Percentiles rank a stretch among this genome's conserved stretches.
These are phyloP conservation scores for Xerus rutilus DNA, from an alignment of 2,797 vertebrate genomes.

Conservation along the genomic window DNA sequence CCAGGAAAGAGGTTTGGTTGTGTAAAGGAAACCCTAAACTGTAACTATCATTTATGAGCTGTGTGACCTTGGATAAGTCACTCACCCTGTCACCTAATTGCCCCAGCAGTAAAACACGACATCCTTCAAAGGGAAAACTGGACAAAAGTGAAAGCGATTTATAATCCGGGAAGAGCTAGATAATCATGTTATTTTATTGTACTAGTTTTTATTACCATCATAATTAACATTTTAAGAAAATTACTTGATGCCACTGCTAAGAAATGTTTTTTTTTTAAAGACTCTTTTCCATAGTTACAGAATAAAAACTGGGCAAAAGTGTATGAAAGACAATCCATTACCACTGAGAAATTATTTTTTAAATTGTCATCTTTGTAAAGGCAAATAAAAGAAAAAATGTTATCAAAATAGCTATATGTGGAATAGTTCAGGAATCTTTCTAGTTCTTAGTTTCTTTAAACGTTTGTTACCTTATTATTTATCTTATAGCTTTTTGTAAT, in stretches of 20 bases:
- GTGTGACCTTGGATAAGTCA: not conserved
- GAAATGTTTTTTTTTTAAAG: not conserved
- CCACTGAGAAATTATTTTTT: not conserved
- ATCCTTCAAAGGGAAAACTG: not conserved
- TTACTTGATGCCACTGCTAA: conserved; percentile 16
- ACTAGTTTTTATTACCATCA: not conserved
- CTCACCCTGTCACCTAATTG: not conserved
- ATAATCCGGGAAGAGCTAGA: not conserved
- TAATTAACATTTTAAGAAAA: not conserved
- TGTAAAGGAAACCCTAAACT: not conserved
- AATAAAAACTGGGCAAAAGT: not conserved
- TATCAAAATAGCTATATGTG: not conserved
- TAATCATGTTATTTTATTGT: not conserved
- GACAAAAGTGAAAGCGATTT: not conserved
- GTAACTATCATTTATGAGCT: not conserved
- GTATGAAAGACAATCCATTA: not conserved
- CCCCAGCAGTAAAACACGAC: not conserved
- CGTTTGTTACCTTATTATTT: conserved; percentile 36
- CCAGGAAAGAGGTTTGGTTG: not conserved
- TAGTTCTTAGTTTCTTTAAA: not conserved
- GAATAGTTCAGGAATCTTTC: conserved; percentile 1
- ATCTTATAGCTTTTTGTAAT: conserved; percentile 36
- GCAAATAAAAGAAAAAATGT: not conserved
- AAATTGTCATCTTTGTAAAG: conserved; percentile 19
- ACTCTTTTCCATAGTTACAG: not conserved